Evolutionary conservation across 2,113 vertebrate species (phyloP).

Genomic region (Cephalopholis sonnerati): DNA sequence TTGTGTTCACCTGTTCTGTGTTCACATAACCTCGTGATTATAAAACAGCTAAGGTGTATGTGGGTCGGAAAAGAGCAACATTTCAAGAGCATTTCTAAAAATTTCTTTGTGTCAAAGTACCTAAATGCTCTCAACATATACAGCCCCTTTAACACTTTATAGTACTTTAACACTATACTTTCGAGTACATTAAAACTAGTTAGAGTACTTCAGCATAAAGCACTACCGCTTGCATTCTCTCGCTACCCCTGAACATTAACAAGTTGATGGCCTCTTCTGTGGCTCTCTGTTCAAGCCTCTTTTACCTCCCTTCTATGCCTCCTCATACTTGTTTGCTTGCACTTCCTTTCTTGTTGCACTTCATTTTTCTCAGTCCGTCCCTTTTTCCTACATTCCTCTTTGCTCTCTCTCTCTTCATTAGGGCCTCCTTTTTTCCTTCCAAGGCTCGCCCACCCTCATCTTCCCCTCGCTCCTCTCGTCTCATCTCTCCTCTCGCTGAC

Average conservation of each 20-base stretch:
- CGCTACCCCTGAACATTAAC: constrained; percentile 36
- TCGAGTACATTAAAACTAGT: constrained; percentile 31
- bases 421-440: constrained; percentile 28
- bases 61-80: constrained; percentile 12
- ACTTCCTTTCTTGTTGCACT: constrained; percentile 3
- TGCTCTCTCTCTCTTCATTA: constrained; percentile 39
- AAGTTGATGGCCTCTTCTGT: constrained; percentile 25
- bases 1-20: constrained; percentile 2
- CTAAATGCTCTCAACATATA: constrained; percentile 26
- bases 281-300: constrained; percentile 6
- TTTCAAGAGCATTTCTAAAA: constrained; percentile 44
- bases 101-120: constrained; percentile 1
- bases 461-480: constrained; percentile 19
- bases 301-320: constrained; percentile 2
- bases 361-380: neutral
- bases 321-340: constrained; percentile 17
- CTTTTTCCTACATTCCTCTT: constrained; percentile 1
- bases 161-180: constrained; percentile 10
- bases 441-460: constrained; percentile 9
- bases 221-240: constrained; percentile 15
- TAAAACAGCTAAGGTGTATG: constrained; percentile 12
- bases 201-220: constrained; percentile 35
- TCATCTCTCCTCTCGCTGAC: constrained; percentile 54
- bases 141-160: constrained; percentile 23
- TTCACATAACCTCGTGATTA: neutral